Evolutionary conservation across 1,140 invertebrate genomes (phyloP), one percentile per base, ranked within the genome.

Genomic region (Caenorhabditis tropicalis): DNA sequence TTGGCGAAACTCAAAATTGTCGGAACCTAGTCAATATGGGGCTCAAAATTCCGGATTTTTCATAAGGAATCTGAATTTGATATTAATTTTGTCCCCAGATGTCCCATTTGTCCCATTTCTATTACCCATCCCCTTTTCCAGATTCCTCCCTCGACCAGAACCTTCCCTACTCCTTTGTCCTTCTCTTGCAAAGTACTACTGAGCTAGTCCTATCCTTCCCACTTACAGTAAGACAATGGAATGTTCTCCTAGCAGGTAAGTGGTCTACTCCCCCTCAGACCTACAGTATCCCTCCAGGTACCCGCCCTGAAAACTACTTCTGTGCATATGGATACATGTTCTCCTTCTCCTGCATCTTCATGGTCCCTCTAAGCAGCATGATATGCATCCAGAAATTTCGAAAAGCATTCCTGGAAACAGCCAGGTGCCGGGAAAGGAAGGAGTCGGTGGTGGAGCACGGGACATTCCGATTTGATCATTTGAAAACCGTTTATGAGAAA

Each of bases 301-400:
- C 10, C 65, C 36, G 36, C 4, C 36, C 36, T 1, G n/a, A 12
- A 5, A 74, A 74, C 21, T 74, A 74, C 29, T 74, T 74, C 36
- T 74, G 65, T n/a, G 36, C 65, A 19, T 74, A 74, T 10, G 65
- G 65, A 1, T 74, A 74, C 65, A 74, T 74, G 65, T 74, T 74
- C 65, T 74, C 65, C 2, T 74, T 74, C 36, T 74, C 65, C 6
- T 74, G 65, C n/a, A 74, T 74, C 19, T 74, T 74, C 36, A 74
- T 74, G 65, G 65, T 74, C 6, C 65, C 65, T 0, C 65, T 74
- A 0, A n/a, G 43, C 65, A 74, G 65, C 15, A 74, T 74, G 65
- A 27, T 74, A n/a, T 74, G 65, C n/a, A 74, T 74, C 10, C 36
- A n/a, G 36, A 24, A 39, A 9, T 43, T 74, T 43, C 21, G 65